phyloP scores from a whole-genome alignment of 2,888 invertebrate species.

The Aplocera efformata region DNA sequence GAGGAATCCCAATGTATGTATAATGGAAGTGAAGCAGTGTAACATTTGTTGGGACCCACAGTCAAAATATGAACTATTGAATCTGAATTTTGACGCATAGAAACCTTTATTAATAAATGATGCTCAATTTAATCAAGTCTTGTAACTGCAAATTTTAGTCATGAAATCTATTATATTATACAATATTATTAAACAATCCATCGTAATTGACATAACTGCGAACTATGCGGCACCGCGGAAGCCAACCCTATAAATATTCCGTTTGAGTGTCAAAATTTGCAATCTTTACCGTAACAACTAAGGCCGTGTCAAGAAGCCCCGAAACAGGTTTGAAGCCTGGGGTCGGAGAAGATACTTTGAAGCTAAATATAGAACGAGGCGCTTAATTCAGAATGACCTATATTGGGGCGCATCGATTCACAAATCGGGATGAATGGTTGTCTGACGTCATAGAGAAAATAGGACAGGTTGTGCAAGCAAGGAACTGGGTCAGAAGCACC shows the following conservation, averaged over 20 bases:
- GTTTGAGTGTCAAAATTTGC: constrained; percentile 33
- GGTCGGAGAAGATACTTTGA: constrained; percentile 42
- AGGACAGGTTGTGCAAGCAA: constrained; percentile 65
- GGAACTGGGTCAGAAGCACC: constrained; percentile 60
- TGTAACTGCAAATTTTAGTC: too few species aligned
- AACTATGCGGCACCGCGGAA: too few species aligned
- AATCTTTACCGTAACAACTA: constrained; percentile 46
- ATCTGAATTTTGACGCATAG: too few species aligned
- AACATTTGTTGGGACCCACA: too few species aligned
- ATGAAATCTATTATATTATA: too few species aligned
- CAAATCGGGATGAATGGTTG: constrained; percentile 66
- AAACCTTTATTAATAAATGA: too few species aligned
- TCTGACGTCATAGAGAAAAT: constrained; percentile 73
- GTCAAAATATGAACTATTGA: too few species aligned
- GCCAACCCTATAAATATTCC: constrained; percentile 33
- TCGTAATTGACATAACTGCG: too few species aligned
- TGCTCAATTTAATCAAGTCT: too few species aligned
- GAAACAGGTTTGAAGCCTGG: constrained; percentile 47
- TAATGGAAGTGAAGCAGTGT: too few species aligned
- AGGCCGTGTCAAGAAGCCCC: constrained; percentile 44
- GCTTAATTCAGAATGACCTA: constrained; percentile 72
- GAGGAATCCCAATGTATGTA: too few species aligned
- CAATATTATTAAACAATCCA: too few species aligned
- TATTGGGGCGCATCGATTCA: constrained; percentile 71
- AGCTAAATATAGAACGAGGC: constrained; percentile 63